Percentiles rank a stretch among this genome's conserved stretches.
phyloP scores from a whole-genome alignment of 2,797 vertebrate species.

The Hydrolagus colliei region DNA sequence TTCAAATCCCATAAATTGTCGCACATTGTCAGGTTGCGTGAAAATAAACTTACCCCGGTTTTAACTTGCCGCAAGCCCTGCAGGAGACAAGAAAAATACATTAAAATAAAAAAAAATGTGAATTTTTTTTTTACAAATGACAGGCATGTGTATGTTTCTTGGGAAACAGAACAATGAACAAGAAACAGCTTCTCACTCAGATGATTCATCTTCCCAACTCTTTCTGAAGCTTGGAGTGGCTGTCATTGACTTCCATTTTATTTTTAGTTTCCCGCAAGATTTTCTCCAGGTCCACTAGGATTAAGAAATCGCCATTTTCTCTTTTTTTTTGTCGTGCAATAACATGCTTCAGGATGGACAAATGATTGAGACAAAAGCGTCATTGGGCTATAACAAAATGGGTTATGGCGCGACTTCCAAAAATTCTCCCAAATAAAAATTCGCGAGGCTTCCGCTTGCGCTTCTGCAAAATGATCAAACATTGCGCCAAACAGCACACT shows the following conservation, averaged over 20 bases:
- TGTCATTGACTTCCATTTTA: constrained; percentile 13
- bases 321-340: constrained; percentile 13
- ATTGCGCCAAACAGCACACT: constrained; percentile 23
- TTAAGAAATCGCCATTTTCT: not conserved
- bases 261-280: not conserved
- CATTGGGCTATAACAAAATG: constrained; percentile 5
- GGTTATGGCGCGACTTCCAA: not conserved
- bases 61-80: constrained; percentile 31
- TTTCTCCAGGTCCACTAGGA: constrained; percentile 3
- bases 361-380: not conserved
- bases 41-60: constrained; percentile 28
- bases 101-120: constrained; percentile 31
- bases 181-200: constrained; percentile 22
- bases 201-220: constrained; percentile 19
- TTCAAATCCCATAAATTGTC: constrained; percentile 22
- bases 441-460: not conserved
- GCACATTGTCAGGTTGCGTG: constrained; percentile 28
- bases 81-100: constrained; percentile 30
- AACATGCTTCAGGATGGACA: not conserved
- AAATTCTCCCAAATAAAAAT: constrained; percentile 17
- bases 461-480: constrained; percentile 13
- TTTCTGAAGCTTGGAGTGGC: not conserved
- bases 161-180: constrained; percentile 26
- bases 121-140: constrained; percentile 30
- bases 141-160: constrained; percentile 22